These are phyloP conservation scores for Stenolophus ochropezus DNA, from an alignment of 2,888 invertebrate species.

Conservation along the genomic window DNA sequence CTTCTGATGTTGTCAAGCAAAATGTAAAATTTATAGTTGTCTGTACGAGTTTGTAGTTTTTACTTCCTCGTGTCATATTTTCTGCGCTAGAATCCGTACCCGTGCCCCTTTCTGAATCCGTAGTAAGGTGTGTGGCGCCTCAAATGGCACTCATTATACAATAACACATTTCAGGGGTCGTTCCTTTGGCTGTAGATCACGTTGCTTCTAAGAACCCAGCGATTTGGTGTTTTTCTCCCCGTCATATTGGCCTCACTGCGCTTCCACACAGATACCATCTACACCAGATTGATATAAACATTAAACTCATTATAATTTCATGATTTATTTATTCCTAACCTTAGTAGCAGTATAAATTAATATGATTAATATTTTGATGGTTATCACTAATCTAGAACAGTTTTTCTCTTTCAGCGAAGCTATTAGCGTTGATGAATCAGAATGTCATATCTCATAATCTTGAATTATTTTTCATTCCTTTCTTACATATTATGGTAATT, in stretches of 20 bases:
- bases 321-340: slow-evolving; percentile 16
- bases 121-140: slow-evolving; percentile 61
- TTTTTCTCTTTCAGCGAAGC: neutral
- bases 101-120: slow-evolving; percentile 56
- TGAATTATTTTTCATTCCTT: neutral
- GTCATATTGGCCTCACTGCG: neutral
- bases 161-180: slow-evolving; percentile 70
- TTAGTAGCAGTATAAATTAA: slow-evolving; percentile 27
- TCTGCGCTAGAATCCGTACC: slow-evolving; percentile 68
- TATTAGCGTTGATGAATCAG: neutral
- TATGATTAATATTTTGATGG: slow-evolving; percentile 38
- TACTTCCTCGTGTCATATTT: neutral
- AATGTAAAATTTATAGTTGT: too few relatives aligned
- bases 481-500: neutral
- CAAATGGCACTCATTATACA: slow-evolving; percentile 66
- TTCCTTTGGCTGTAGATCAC: slow-evolving; percentile 71
- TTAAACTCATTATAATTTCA: slow-evolving; percentile 18
- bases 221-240: slow-evolving; percentile 25
- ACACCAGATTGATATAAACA: slow-evolving; percentile 25
- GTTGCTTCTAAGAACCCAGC: slow-evolving; percentile 68
- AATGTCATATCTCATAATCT: neutral
- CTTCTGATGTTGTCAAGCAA: too few relatives aligned
- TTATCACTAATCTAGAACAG: slow-evolving; percentile 11
- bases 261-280: slow-evolving; percentile 30
- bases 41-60: too few relatives aligned